Conservation (phyloP, 2,888 invertebrate species). For the Psylliodes chrysocephalus region DNA sequence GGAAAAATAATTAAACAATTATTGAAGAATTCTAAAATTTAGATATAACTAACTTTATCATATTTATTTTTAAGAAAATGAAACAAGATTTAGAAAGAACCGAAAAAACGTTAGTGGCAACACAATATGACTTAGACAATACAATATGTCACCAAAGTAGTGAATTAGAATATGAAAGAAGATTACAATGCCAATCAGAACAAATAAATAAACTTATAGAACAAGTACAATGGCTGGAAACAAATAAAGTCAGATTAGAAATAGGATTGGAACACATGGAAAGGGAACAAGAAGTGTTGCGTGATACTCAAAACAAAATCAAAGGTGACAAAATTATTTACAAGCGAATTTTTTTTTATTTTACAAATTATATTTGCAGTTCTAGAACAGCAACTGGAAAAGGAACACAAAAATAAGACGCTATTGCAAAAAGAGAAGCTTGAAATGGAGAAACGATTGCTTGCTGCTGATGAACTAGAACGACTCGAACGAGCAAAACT, state of each 20-base stretch:
- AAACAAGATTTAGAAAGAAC: too few relatives aligned
- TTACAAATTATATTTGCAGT: conserved; percentile 66
- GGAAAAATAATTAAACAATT: too few relatives aligned
- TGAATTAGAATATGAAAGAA: conserved; percentile 87
- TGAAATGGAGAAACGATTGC: conserved; percentile 87
- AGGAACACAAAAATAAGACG: conserved; percentile 90
- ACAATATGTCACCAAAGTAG: conserved; percentile 64
- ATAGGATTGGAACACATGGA: conserved; percentile 94
- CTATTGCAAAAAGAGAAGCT: conserved; percentile 87
- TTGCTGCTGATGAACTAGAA: conserved; percentile 81
- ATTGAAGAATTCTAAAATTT: too few relatives aligned
- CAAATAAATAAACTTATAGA: conserved; percentile 96
- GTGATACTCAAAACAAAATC: conserved; percentile 91
- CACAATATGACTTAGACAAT: too few relatives aligned
- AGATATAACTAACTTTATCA: too few relatives aligned
- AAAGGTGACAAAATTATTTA: conserved; percentile 69
- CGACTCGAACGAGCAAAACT: conserved; percentile 65
- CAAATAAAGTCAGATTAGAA: conserved; percentile 91
- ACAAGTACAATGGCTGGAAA: conserved; percentile 80
- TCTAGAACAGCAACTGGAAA: conserved; percentile 88
- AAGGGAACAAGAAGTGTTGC: conserved; percentile 91
- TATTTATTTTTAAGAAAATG: too few relatives aligned
- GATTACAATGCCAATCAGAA: conserved; percentile 89
- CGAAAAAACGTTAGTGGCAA: too few relatives aligned
- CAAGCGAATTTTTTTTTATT: neutral